These are phyloP conservation scores for Agonopterix subpropinquella DNA, from an alignment of 2,888 invertebrate species.

Conservation along the genomic window DNA sequence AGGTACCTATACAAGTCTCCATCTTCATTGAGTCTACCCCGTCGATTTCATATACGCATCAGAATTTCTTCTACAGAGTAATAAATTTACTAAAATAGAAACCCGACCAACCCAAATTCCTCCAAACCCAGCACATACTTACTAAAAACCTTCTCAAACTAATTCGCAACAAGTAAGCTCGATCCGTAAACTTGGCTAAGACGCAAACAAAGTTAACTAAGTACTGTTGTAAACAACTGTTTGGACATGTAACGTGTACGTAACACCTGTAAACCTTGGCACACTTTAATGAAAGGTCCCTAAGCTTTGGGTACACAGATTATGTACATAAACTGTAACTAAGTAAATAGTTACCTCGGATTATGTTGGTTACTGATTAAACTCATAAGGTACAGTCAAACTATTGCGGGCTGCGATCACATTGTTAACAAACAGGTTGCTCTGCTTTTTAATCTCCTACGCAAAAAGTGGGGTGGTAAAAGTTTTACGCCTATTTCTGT, in stretches of 20 bases:
- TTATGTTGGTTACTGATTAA: not conserved
- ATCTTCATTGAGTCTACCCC: no score
- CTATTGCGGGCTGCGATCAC: not conserved
- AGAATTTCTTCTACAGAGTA: no score
- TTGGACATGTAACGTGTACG: not conserved
- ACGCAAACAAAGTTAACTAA: slow-evolving; percentile 13
- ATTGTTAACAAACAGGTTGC: not conserved
- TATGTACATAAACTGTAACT: not conserved
- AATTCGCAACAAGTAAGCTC: slow-evolving; percentile 4
- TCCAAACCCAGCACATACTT: no score
- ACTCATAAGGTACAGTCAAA: not conserved
- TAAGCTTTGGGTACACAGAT: slow-evolving; percentile 1
- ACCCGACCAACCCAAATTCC: no score
- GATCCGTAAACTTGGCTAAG: slow-evolving; percentile 2
- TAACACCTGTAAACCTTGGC: slow-evolving; percentile 7
- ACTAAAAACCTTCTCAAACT: not conserved
- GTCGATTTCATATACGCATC: no score
- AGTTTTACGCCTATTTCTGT: no score
- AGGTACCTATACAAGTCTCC: no score
- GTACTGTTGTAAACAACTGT: slow-evolving; percentile 12
- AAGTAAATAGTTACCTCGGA: not conserved
- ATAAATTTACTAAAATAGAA: no score
- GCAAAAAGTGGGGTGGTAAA: no score
- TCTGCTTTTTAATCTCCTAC: no score
- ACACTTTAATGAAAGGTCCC: slow-evolving; percentile 5